phyloP scores from a whole-genome alignment of 1,140 invertebrate genomes.

The Drosophila sp. region DNA sequence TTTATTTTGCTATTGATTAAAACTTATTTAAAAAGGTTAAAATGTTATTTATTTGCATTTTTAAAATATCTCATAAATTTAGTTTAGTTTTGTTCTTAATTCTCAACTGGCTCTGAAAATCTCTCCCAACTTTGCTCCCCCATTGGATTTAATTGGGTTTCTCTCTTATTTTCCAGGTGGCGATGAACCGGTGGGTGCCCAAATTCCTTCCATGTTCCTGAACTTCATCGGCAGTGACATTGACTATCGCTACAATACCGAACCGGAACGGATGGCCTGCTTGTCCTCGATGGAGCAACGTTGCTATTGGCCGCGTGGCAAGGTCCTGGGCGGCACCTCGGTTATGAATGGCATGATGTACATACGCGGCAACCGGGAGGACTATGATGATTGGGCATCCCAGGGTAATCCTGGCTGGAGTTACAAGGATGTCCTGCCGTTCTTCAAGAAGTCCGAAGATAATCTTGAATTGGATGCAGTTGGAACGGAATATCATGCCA shows the following conservation, averaged over 20 bases:
- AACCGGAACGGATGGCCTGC: conserved; percentile 93
- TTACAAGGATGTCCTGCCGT: conserved; percentile 94
- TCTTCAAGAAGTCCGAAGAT: conserved; percentile 94
- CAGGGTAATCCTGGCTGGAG: conserved; percentile 95
- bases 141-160: background rate
- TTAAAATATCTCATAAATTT: too few species aligned
- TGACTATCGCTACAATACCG: conserved; percentile 94
- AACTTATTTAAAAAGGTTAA: too few species aligned
- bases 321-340: conserved; percentile 95
- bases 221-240: conserved; percentile 92
- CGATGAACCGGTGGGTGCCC: conserved; percentile 92
- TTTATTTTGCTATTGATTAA: too few species aligned
- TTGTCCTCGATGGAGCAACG: conserved; percentile 88
- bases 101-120: too few species aligned
- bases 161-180: conserved; percentile 83
- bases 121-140: background rate
- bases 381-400: conserved; percentile 95
- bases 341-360: conserved; percentile 99
- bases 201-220: conserved; percentile 93
- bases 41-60: too few species aligned
- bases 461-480: conserved; percentile 90
- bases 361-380: conserved; percentile 94
- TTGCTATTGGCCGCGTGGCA: conserved; percentile 93
- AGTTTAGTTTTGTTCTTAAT: too few species aligned
- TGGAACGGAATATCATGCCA: conserved; percentile 90